Evolutionary conservation across 2,113 vertebrate species (phyloP).

Genomic region (Alces alces): DNA sequence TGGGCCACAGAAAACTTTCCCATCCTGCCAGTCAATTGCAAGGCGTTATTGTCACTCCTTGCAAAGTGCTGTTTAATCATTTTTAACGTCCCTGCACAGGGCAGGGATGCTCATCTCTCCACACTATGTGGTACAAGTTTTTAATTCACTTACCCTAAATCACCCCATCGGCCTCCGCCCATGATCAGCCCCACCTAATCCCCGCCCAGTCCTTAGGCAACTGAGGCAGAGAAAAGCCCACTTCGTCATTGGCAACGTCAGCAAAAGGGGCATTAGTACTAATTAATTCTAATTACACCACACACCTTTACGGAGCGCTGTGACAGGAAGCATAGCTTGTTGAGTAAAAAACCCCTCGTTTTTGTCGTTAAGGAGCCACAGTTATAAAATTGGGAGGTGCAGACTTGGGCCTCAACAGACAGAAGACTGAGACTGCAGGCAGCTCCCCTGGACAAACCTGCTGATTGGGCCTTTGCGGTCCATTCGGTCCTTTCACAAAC

Average conservation of each 20-base stretch:
- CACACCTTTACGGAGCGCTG: accelerated
- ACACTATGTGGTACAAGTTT: neutral
- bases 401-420: neutral
- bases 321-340: neutral
- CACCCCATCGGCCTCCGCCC: neutral
- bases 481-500: neutral
- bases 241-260: neutral
- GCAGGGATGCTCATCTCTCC: neutral
- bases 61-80: neutral
- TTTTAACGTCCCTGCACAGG: neutral
- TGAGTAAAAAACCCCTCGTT: neutral
- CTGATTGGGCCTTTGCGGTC: accelerated
- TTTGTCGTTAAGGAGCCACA: neutral
- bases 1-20: neutral
- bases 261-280: neutral
- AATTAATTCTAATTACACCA: neutral
- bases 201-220: neutral
- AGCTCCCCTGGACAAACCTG: accelerated
- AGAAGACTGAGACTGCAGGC: accelerated
- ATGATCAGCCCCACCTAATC: neutral
- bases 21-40: neutral
- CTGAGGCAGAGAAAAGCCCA: neutral
- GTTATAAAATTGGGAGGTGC: neutral
- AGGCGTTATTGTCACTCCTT: neutral
- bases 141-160: neutral